Evolutionary conservation across 2,797 vertebrate genomes (phyloP), one percentile per base, ranked within the genome.

Genomic region (Coregonus sp.): DNA sequence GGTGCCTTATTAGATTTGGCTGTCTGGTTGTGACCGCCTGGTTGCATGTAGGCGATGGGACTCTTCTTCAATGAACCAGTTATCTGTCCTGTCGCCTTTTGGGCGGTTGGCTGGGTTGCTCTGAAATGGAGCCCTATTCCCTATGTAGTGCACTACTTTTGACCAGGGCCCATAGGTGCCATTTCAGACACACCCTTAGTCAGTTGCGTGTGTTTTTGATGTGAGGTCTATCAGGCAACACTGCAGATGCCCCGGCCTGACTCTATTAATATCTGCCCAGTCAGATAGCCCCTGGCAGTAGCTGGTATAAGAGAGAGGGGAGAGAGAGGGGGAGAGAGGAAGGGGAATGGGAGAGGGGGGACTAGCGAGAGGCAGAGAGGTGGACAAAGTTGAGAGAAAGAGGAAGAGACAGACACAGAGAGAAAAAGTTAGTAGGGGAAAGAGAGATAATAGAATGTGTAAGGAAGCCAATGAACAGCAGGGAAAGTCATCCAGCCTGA

Each of bases 191-290:
- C 54, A 18, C 15, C 54, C 54, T 56, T 14, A 56, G 25, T 29
- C 25, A 31, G 20, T 31, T 20, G 59, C 29, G 65, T 25, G 52
- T 4, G 40, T 47, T 29, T 73, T 70, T 70, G 52, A 20, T 25
- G 50, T 70, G 16, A 70, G 61, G 73, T 33, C 72, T 66, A 54
- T 37, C 80, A 73, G 73, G 63, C 78, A 70, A 66, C 15, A 72
- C 40, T 15, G n/a, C 4, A 40, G 73, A 82, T 63, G 75, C 33
- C 73, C 79, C 76, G 77, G 82, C 69, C 56, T 3, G 78, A 15
- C 25, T 51, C 87, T 91, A 91, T 89, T 88, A 90, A 88, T 92
- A 92, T 86, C 86, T 35, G 70, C 70, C 69, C 78, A 75, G 83
- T 90, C 76, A 73, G 52, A 79, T 52, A 71, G 50, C 63, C 76